Evolutionary conservation across 1,140 invertebrate species (phyloP).

Genomic region (Berghia stephanieae): DNA sequence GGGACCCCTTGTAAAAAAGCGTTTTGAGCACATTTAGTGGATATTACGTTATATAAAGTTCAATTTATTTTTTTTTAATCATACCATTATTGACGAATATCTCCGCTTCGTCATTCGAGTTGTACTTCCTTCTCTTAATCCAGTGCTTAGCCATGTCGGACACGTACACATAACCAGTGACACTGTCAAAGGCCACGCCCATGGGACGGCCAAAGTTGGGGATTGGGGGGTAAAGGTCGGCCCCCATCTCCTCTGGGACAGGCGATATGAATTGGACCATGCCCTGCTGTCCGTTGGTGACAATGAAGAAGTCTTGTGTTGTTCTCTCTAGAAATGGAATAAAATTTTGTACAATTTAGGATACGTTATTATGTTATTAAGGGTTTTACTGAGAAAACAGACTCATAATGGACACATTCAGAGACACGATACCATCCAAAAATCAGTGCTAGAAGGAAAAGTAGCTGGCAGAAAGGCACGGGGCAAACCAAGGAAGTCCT

Average conservation of each 20-base stretch:
- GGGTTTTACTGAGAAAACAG: neutral
- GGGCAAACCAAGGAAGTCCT: too few relatives aligned
- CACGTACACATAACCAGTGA: slow-evolving; percentile 76
- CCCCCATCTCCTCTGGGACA: slow-evolving; percentile 51
- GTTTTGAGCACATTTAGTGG: too few relatives aligned
- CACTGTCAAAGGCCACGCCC: slow-evolving; percentile 77
- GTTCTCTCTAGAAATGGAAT: slow-evolving; percentile 65
- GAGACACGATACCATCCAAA: neutral
- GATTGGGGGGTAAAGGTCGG: slow-evolving; percentile 73
- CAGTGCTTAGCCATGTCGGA: slow-evolving; percentile 34
- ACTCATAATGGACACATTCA: neutral
- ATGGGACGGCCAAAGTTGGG: slow-evolving; percentile 73
- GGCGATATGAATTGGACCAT: slow-evolving; percentile 72
- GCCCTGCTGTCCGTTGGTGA: slow-evolving; percentile 73
- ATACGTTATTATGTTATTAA: too few relatives aligned
- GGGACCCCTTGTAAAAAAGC: too few relatives aligned
- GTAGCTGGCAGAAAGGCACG: too few relatives aligned
- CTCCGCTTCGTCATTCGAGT: slow-evolving; percentile 18
- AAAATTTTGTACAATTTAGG: neutral
- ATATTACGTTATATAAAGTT: too few relatives aligned
- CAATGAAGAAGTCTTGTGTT: slow-evolving; percentile 72
- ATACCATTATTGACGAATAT: too few relatives aligned
- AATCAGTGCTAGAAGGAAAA: too few relatives aligned
- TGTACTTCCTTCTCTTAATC: slow-evolving; percentile 28
- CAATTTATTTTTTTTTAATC: too few relatives aligned